Conservation (phyloP, 2,113 vertebrate genomes). For the Rhinichthys klamathensis region DNA sequence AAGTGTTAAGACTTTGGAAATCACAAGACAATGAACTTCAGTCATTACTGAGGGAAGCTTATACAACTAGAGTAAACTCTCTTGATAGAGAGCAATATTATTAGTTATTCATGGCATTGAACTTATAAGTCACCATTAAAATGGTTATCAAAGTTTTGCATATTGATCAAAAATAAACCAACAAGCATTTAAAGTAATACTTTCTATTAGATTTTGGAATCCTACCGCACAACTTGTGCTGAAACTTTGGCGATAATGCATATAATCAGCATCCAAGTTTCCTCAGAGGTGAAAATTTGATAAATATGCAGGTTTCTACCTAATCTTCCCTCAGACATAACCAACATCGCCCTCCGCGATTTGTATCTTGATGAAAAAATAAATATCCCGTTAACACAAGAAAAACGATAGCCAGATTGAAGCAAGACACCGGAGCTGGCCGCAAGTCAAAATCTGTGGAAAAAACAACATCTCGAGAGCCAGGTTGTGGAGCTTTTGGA, state of each 20-base stretch:
- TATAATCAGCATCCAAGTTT: conserved; percentile 6
- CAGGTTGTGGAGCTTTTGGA: conserved; percentile 27
- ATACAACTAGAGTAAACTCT: background rate
- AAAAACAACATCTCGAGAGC: conserved; percentile 17
- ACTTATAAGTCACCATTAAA: background rate
- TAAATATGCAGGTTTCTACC: conserved; percentile 24
- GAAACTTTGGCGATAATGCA: background rate
- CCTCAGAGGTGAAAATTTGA: conserved; percentile 17
- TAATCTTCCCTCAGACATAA: background rate
- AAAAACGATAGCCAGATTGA: conserved; percentile 38
- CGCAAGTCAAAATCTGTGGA: conserved; percentile 10
- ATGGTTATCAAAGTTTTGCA: background rate
- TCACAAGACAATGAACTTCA: background rate
- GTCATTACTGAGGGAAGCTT: background rate
- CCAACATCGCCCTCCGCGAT: conserved; percentile 12
- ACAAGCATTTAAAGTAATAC: background rate
- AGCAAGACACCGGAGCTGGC: conserved; percentile 48
- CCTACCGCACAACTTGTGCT: background rate
- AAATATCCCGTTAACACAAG: conserved; percentile 40
- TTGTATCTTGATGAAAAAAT: conserved; percentile 22
- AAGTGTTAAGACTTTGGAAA: background rate
- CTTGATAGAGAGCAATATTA: background rate
- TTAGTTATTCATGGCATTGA: background rate
- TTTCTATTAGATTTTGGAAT: background rate
- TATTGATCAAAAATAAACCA: no score